Evolutionary conservation across 1,140 invertebrate genomes (phyloP).

Genomic region (Drosophila melanogaster): DNA sequence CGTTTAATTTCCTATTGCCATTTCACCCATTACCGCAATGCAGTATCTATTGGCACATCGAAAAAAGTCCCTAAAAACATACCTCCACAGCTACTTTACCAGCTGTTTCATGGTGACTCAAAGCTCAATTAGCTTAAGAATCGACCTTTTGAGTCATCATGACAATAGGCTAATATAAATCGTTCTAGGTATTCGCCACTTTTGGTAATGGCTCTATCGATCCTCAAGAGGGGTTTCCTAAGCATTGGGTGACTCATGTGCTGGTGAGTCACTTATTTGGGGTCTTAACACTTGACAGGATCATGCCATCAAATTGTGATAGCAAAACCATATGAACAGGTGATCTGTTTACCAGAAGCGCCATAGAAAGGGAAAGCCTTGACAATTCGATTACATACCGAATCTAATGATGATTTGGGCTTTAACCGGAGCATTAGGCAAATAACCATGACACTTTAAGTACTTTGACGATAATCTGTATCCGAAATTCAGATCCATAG

Average conservation of each 20-base stretch:
- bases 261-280: slow-evolving; percentile 38
- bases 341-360: slow-evolving; percentile 4
- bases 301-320: slow-evolving; percentile 10
- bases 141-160: slow-evolving; percentile 45
- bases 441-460: too few species aligned
- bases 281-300: slow-evolving; percentile 25
- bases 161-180: slow-evolving; percentile 18
- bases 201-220: slow-evolving; percentile 49
- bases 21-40: slow-evolving; percentile 31
- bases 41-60: slow-evolving; percentile 3
- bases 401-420: too few species aligned
- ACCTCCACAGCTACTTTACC: background rate
- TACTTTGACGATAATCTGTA: too few species aligned
- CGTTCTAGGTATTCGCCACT: slow-evolving; percentile 34
- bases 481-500: too few species aligned
- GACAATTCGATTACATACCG: too few species aligned
- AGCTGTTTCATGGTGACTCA: slow-evolving; percentile 48
- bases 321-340: slow-evolving; percentile 5
- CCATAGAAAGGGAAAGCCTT: background rate
- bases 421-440: too few species aligned
- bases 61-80: background rate
- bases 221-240: slow-evolving; percentile 61
- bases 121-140: slow-evolving; percentile 3
- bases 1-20: background rate
- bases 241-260: slow-evolving; percentile 46